Evolutionary conservation across 2,888 invertebrate genomes (phyloP), one percentile per base, ranked within the genome.

Genomic region (Spisula subtruncata): DNA sequence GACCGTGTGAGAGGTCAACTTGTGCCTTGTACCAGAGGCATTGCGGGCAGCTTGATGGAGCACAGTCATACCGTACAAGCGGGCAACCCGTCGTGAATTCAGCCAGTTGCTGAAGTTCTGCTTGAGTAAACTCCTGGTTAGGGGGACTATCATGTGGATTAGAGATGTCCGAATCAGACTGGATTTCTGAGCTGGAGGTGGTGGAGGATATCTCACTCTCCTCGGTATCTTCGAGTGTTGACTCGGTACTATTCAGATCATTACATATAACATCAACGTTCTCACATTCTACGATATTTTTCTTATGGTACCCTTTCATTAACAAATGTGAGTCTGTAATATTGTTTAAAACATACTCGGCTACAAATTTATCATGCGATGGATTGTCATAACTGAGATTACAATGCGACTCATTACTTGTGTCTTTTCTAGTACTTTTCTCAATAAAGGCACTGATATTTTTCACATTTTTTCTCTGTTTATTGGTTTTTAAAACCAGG

Each of bases 191-290:
- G 86, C 95, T 95, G 29, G 95, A 95, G 25, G 94, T 91, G 29
- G 95, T 93, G 0, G 95, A 95, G 25, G 94, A 94, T 82, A 94
- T 94, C 90, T 95, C 95, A 86, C 94, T 94, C 75, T 94, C 94
- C 83, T 94, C 94, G 0, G 95, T 94, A 75, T 75, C 75, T 18
- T 95, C 95, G 16, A 90, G 80, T 46, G 93, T 92, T 81, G 93
- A 94, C 46, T 94, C 95, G 83, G 92, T 93, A 51, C 93, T 94
- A 81, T 93, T 94, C 51, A 96, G 93, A 90, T 96, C 96, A 92
- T 96, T 96, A 93, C 96, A 96, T 75, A 96, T 96, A 46, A 96
- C 92, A 41, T 96, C 96, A 29, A 96, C 95, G 90, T 96, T 96
- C 60, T 95, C 94, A 93, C 94, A 95, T 85, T 96, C 95, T 12